These are phyloP conservation scores for Epizoanthus rinbou DNA, from an alignment of 92 coral and sea anemone species.

Conservation along the genomic window DNA sequence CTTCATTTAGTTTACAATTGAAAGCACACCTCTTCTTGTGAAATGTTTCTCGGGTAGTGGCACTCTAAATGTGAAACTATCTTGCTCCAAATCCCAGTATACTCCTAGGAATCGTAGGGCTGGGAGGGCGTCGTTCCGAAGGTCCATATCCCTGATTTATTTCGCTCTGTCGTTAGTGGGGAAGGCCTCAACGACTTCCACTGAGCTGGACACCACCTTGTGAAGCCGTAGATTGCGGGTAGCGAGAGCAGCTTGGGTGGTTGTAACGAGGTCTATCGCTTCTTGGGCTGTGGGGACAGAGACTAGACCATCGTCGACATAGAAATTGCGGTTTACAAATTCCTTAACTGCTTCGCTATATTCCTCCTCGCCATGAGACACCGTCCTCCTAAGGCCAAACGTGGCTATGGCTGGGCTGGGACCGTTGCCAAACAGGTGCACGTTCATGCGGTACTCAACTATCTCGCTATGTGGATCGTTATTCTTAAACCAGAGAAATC, in stretches of 20 bases:
- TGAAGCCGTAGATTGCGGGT: constrained; percentile 51
- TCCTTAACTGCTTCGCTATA: neutral
- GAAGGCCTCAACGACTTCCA: constrained; percentile 54
- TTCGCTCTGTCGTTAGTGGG: constrained; percentile 35
- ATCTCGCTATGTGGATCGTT: constrained; percentile 34
- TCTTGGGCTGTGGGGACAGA: constrained; percentile 45
- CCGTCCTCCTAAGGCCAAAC: constrained; percentile 48
- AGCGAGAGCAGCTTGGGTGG: constrained; percentile 47
- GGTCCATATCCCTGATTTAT: constrained; percentile 34
- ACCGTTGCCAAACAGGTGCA: constrained; percentile 48
- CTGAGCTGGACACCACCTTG: constrained; percentile 51
- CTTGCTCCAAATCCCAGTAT: constrained; percentile 38
- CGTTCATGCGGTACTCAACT: constrained; percentile 49
- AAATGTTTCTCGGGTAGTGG: constrained; percentile 41
- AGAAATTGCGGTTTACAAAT: constrained; percentile 42
- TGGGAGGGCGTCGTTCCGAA: constrained; percentile 18
- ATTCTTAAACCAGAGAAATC: constrained; percentile 45
- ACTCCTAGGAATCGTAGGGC: constrained; percentile 34
- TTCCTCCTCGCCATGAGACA: constrained; percentile 38
- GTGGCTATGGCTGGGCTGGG: constrained; percentile 54
- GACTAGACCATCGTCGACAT: constrained; percentile 37
- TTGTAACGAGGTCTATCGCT: constrained; percentile 40
- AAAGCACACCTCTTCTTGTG: constrained; percentile 42
- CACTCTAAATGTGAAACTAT: constrained; percentile 25
- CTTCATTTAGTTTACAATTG: constrained; percentile 29